phyloP scores from a whole-genome alignment of 2,113 vertebrate species.

The Raja brachyura region DNA sequence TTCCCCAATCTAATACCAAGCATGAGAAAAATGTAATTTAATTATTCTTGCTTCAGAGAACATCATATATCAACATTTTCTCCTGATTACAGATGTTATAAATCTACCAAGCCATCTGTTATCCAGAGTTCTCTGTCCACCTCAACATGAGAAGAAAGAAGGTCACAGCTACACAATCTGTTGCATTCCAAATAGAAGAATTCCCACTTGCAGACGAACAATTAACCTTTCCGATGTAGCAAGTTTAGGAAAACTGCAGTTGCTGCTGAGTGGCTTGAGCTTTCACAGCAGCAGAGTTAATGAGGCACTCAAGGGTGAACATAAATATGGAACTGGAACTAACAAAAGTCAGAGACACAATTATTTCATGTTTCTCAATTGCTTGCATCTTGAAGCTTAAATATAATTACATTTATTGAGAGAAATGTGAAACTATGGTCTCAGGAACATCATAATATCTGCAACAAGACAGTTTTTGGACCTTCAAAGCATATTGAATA shows the following conservation, averaged over 20 bases:
- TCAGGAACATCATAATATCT: not conserved
- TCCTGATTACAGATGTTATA: slow-evolving; percentile 26
- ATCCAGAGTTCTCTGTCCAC: slow-evolving; percentile 4
- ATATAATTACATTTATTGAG: not conserved
- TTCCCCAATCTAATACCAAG: slow-evolving; percentile 20
- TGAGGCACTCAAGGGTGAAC: not conserved
- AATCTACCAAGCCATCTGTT: slow-evolving; percentile 1
- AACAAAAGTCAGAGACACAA: not conserved
- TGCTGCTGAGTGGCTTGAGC: not conserved
- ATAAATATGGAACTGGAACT: not conserved
- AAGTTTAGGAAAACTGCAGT: not conserved
- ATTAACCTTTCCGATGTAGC: slow-evolving; percentile 5
- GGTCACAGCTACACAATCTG: not conserved
- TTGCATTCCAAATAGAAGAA: not conserved
- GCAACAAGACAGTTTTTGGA: not conserved
- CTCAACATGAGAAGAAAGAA: not conserved
- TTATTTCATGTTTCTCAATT: not conserved
- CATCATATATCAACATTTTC: not conserved
- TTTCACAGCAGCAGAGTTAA: slow-evolving; percentile 9
- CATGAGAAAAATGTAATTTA: slow-evolving; percentile 34
- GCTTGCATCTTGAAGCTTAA: not conserved
- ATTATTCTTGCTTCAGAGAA: slow-evolving; percentile 29
- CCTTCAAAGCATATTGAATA: not conserved
- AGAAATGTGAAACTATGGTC: not conserved
- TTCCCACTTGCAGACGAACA: not conserved